Conservation (phyloP, 2,113 vertebrate species). For the Chinchilla lanigera region DNA sequence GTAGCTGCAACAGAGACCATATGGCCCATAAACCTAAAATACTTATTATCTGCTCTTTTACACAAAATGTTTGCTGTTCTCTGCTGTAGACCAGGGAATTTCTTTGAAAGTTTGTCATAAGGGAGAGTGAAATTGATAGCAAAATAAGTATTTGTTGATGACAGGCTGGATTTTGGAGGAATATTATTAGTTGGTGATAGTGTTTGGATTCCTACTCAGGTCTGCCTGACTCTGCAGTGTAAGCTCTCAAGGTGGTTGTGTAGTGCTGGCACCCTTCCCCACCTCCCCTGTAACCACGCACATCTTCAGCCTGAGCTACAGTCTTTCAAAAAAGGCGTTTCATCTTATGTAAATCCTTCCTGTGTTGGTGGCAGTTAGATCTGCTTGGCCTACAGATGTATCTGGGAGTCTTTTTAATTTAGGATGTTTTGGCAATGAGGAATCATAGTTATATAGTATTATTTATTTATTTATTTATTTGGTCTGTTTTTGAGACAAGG, state of each 20-base stretch:
- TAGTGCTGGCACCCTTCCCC: not conserved
- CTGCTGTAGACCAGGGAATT: not conserved
- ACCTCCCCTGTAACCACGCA: not conserved
- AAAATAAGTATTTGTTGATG: not conserved
- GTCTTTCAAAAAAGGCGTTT: not conserved
- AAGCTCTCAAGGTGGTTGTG: not conserved
- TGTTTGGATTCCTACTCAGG: not conserved
- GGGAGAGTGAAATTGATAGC: not conserved
- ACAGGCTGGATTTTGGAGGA: not conserved
- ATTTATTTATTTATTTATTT: not conserved
- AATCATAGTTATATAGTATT: not conserved
- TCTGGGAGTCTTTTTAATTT: not conserved
- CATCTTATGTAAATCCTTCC: not conserved
- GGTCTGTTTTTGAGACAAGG: not conserved
- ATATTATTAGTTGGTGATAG: not conserved
- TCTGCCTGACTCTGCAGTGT: not conserved
- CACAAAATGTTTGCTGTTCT: not conserved
- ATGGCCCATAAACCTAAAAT: not conserved
- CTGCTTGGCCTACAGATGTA: not conserved
- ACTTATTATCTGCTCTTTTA: not conserved
- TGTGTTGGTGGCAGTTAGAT: not conserved
- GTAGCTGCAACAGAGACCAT: not conserved
- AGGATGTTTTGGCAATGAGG: not conserved
- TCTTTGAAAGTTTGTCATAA: not conserved
- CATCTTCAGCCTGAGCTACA: not conserved